Percentiles rank a stretch among this genome's conserved stretches.
Evolutionary conservation across 53 echinoderm and acorn worm genomes (phyloP).

Genomic region (Zoroaster sp.): DNA sequence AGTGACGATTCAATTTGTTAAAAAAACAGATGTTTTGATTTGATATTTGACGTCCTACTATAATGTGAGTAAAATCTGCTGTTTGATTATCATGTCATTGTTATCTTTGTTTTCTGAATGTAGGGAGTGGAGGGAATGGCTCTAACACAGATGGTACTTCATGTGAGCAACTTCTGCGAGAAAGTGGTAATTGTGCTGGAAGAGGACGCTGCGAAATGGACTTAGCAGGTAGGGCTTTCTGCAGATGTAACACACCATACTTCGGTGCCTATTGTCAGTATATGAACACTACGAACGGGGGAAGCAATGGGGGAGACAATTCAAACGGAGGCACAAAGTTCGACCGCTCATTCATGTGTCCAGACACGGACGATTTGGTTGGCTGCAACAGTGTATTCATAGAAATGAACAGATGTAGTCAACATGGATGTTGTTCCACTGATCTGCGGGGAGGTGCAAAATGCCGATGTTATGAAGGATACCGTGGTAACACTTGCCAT

Average conservation of each 20-base stretch:
- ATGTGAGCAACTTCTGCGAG: background rate
- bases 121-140: background rate
- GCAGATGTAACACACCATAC: background rate
- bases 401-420: background rate
- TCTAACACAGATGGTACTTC: background rate
- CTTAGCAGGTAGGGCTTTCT: background rate
- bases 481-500: background rate
- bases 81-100: background rate
- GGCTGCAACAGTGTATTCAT: background rate
- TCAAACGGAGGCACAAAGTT: background rate
- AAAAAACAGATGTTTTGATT: no score
- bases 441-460: constrained; percentile 7
- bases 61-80: background rate
- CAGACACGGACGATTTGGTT: background rate
- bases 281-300: background rate
- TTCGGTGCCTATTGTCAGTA: background rate
- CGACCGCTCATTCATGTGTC: background rate
- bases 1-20: no score
- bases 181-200: background rate
- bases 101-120: background rate
- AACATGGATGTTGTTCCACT: background rate
- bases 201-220: background rate
- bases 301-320: background rate
- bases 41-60: no score
- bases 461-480: background rate